These are phyloP conservation scores for Antechinus flavipes DNA, from an alignment of 2,113 vertebrate genomes.

Conservation along the genomic window DNA sequence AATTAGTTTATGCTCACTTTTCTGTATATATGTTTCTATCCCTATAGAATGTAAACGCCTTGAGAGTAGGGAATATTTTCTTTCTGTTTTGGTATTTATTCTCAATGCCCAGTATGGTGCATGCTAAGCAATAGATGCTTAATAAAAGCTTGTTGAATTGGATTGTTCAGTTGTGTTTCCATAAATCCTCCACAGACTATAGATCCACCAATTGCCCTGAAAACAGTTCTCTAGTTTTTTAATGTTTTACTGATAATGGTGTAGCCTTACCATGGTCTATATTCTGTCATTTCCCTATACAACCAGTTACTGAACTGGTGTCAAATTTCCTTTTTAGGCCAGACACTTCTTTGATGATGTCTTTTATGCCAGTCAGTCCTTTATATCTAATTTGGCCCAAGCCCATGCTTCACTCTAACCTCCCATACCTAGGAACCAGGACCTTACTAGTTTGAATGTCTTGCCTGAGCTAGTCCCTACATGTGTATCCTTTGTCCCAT, in stretches of 20 bases:
- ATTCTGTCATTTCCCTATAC: neutral
- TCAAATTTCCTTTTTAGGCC: neutral
- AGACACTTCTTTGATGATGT: neutral
- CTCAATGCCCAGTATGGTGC: neutral
- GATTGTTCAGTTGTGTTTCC: neutral
- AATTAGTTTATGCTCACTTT: neutral
- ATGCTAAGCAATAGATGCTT: neutral
- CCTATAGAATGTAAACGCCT: neutral
- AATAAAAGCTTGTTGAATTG: neutral
- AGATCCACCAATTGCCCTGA: neutral
- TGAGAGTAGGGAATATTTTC: neutral
- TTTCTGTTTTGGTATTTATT: neutral
- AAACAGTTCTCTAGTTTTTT: neutral
- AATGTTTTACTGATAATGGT: neutral
- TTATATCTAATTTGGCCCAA: neutral
- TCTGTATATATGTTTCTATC: neutral
- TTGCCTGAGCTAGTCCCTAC: neutral
- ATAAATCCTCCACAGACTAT: neutral
- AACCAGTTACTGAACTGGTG: neutral
- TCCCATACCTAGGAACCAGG: neutral
- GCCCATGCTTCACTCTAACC: neutral
- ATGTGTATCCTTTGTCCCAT: too few species aligned
- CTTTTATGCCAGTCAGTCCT: neutral
- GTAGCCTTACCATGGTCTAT: neutral
- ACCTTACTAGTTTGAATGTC: neutral